Evolutionary conservation across 2,888 invertebrate species (phyloP).

Genomic region (Coenonympha glycerion): DNA sequence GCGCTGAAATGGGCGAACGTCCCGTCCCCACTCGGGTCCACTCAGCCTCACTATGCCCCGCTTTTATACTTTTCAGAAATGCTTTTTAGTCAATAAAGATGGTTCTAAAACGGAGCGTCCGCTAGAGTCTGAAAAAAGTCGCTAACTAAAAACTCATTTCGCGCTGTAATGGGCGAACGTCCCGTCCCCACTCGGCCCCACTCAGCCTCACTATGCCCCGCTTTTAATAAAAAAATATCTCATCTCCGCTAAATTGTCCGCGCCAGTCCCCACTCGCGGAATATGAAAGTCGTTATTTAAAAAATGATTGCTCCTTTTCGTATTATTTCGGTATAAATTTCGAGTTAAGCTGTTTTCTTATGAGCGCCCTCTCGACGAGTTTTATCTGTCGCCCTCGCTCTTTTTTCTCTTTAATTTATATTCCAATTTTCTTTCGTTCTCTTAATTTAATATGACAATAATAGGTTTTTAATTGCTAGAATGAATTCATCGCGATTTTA

Average conservation of each 20-base stretch:
- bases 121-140: slow-evolving; percentile 44
- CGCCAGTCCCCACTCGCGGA: slow-evolving; percentile 61
- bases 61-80: too few species aligned
- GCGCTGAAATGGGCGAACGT: slow-evolving; percentile 58
- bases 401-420: slow-evolving; percentile 3
- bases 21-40: slow-evolving; percentile 41
- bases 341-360: slow-evolving; percentile 55
- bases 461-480: too few species aligned
- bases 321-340: slow-evolving; percentile 75
- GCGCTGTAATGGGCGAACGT: slow-evolving; percentile 58
- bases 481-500: too few species aligned
- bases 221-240: slow-evolving; percentile 70
- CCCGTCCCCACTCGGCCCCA: slow-evolving; percentile 41
- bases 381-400: slow-evolving; percentile 5
- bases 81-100: too few species aligned
- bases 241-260: slow-evolving; percentile 74
- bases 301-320: slow-evolving; percentile 63
- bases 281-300: slow-evolving; percentile 76
- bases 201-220: slow-evolving; percentile 34
- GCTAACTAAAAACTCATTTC: slow-evolving; percentile 72
- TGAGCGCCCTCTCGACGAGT: slow-evolving; percentile 45
- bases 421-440: slow-evolving; percentile 6
- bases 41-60: slow-evolving; percentile 34
- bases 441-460: too few species aligned
- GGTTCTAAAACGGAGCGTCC: slow-evolving; percentile 32